Evolutionary conservation across 2,888 invertebrate genomes (phyloP).

Genomic region (Cephus nigrinus): DNA sequence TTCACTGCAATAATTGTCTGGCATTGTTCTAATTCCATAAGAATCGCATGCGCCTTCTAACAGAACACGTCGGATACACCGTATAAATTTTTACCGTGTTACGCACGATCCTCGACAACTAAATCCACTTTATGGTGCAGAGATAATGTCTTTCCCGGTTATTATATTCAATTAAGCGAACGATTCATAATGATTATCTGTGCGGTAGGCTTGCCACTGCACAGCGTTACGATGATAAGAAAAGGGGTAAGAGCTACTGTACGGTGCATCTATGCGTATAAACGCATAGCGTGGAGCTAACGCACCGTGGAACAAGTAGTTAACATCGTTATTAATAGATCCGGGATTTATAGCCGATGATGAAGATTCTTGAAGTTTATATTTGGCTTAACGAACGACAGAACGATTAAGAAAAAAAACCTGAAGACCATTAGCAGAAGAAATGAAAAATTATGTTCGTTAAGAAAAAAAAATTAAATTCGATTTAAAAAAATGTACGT

Average conservation of each 20-base stretch:
- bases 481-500: neutral
- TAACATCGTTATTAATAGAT: neutral
- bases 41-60: neutral
- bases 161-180: slow-evolving; percentile 8
- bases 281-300: neutral
- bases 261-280: neutral
- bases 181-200: slow-evolving; percentile 3
- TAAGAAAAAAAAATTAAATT: neutral
- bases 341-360: slow-evolving; percentile 3
- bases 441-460: neutral
- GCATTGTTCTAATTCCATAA: neutral
- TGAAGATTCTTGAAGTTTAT: neutral
- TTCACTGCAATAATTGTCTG: neutral
- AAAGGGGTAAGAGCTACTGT: neutral
- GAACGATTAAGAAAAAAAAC: neutral
- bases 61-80: neutral
- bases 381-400: neutral
- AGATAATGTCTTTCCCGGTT: slow-evolving; percentile 1
- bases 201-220: neutral
- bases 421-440: neutral
- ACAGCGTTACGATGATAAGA: neutral
- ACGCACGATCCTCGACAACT: neutral
- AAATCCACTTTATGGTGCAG: neutral
- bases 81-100: neutral
- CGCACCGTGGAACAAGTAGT: neutral